Evolutionary conservation across 2,797 vertebrate genomes (phyloP), one percentile per base, ranked within the genome.

Genomic region (Tenualosa ilisha): DNA sequence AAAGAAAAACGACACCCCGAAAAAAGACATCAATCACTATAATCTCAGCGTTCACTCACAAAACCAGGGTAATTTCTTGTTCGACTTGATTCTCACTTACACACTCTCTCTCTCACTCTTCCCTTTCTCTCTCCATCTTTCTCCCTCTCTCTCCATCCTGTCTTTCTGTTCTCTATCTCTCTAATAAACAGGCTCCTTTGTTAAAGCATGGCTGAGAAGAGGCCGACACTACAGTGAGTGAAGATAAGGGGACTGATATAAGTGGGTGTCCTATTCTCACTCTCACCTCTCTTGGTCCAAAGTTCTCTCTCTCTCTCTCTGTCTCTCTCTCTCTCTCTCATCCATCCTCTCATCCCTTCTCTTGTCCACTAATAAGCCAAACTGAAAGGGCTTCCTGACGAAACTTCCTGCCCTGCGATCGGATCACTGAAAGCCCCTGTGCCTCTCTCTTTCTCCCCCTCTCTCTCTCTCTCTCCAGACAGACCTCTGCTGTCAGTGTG

Each of bases 11-110:
- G 12, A 43, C 15, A 4, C 22, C 40, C 43, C 15, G 2, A 22
- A 79, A 79, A 79, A 6, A 79, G 72, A 79, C 72, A 79, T 79
- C 72, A 43, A 79, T 79, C 72, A 46, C 72, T 46, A 79, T 46
- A 79, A 79, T 79, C 72, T 79, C 72, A 9, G 6, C 37, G 46
- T 40, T 46, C 15, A 6, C 17, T 79, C 72, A 79, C 6, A 79
- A 40, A 79, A 40, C 72, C 17, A 5, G 72, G 17, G 72, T 46
- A 79, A 79, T 79, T 79, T 79, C 72, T 17, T 17, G 68, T 72
- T 37, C 15, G 2, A 51, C 9, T 5, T 6, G 50, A 51, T 51
- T 51, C 9, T 51, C 50, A 51, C 50, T 49, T 51, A 51, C 50
- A 51, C 50, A 0, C 50, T 51, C 7, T 51, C 72, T 79, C 17